Conservation (phyloP, 2,797 vertebrate genomes). For the Falco novaeseelandiae region DNA sequence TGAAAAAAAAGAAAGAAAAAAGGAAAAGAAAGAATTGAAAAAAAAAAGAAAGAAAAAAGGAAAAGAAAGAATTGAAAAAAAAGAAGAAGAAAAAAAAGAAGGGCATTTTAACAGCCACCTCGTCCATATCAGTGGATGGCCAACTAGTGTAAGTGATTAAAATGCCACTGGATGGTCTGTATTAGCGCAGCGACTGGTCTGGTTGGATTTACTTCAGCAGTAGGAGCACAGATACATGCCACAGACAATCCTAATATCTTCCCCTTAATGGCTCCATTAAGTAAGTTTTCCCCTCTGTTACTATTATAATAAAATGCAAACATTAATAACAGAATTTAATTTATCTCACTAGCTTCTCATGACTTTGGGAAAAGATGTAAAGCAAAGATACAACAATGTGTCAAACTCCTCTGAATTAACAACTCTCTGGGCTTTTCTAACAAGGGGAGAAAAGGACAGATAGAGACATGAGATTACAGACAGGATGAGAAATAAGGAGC, state of each 20-base stretch:
- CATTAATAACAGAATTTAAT: slow-evolving; percentile 52
- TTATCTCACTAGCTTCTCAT: slow-evolving; percentile 4
- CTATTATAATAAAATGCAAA: slow-evolving; percentile 26
- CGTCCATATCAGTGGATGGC: background rate
- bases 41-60: no score
- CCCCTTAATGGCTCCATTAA: slow-evolving; percentile 37
- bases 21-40: no score
- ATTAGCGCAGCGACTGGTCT: background rate
- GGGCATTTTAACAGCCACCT: background rate
- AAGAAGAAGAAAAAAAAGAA: accelerated
- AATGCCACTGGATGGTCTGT: background rate
- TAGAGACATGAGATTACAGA: slow-evolving; percentile 54
- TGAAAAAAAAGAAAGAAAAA: no score
- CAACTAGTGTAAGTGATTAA: background rate
- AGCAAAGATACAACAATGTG: background rate
- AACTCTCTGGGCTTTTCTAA: slow-evolving; percentile 18
- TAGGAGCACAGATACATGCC: background rate
- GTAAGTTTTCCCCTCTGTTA: background rate
- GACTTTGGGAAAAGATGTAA: slow-evolving; percentile 26
- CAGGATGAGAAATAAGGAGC: slow-evolving; percentile 50
- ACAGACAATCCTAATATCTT: background rate
- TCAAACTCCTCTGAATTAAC: slow-evolving; percentile 51
- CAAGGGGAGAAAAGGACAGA: slow-evolving; percentile 67
- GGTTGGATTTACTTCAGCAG: background rate
- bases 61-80: accelerated